phyloP scores from a whole-genome alignment of 2,888 invertebrate species.

The Scaptomyza flava region DNA sequence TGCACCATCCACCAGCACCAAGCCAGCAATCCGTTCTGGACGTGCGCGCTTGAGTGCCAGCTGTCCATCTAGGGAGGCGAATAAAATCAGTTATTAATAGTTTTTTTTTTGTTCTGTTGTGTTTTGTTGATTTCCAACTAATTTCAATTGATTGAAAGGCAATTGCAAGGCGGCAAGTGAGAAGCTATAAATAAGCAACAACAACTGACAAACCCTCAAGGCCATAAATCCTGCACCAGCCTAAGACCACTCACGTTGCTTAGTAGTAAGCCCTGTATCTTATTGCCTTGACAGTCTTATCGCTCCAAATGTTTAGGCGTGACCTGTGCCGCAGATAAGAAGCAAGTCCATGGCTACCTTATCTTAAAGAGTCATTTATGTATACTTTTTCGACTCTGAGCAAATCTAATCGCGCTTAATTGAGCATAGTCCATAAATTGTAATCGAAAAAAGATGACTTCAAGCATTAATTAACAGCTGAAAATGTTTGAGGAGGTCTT shows the following conservation, averaged over 20 bases:
- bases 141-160: conserved; percentile 73
- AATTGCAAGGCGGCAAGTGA: conserved; percentile 51
- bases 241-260: conserved; percentile 53
- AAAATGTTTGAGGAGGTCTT: conserved; percentile 30
- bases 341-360: conserved; percentile 49
- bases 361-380: conserved; percentile 18
- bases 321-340: conserved; percentile 50
- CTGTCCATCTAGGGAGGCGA: conserved; percentile 55
- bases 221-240: conserved; percentile 34
- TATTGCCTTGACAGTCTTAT: conserved; percentile 48
- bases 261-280: background rate
- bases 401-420: conserved; percentile 69
- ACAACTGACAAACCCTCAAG: conserved; percentile 6
- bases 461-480: conserved; percentile 48
- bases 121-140: conserved; percentile 52
- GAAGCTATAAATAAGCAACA: conserved; percentile 57
- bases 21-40: conserved; percentile 18
- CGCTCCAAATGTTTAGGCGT: conserved; percentile 31
- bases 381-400: background rate
- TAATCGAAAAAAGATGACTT: conserved; percentile 38
- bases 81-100: conserved; percentile 75
- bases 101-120: background rate
- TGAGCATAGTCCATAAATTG: conserved; percentile 55
- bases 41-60: conserved; percentile 54
- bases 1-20: background rate